A percentile compares a stretch with the other conserved stretches of the same genome.
Conservation (phyloP, 2,113 vertebrate genomes). For the Phalacrocorax carbo region DNA sequence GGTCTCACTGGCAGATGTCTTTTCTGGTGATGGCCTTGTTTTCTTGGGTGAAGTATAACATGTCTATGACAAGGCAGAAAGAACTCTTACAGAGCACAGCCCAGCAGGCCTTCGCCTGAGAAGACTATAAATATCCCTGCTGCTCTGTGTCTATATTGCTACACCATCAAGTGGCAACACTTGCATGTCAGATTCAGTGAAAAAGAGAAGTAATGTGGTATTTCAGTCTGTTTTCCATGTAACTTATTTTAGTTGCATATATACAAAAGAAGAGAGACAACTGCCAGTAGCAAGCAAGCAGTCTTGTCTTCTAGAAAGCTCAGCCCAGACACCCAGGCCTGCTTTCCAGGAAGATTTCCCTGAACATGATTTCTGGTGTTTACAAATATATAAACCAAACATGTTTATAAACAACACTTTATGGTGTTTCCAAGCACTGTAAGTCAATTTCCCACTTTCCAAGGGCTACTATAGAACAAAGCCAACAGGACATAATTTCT, state of each 20-base stretch:
- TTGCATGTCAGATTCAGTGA: too few species aligned
- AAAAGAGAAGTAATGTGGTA: not conserved
- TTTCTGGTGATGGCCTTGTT: not conserved
- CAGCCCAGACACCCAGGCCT: not conserved
- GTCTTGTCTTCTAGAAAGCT: not conserved
- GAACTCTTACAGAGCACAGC: not conserved
- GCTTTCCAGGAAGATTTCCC: not conserved
- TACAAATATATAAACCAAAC: too few species aligned
- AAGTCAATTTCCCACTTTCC: not conserved
- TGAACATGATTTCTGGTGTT: not conserved
- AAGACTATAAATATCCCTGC: not conserved
- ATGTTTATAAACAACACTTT: too few species aligned
- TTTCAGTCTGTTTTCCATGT: not conserved
- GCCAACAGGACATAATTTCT: not conserved
- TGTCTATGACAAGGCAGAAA: not conserved
- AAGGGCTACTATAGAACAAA: not conserved
- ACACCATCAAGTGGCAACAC: not conserved
- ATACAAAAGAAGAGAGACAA: not conserved
- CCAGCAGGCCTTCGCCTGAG: not conserved
- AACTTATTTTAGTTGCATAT: not conserved
- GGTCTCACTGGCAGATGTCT: not conserved
- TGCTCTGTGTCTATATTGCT: not conserved
- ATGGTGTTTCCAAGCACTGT: not conserved
- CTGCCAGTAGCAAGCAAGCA: rapidly evolving
- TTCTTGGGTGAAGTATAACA: not conserved